Evolutionary conservation across 2,888 invertebrate species (phyloP).

Genomic region (Sphecodes monilicornis): DNA sequence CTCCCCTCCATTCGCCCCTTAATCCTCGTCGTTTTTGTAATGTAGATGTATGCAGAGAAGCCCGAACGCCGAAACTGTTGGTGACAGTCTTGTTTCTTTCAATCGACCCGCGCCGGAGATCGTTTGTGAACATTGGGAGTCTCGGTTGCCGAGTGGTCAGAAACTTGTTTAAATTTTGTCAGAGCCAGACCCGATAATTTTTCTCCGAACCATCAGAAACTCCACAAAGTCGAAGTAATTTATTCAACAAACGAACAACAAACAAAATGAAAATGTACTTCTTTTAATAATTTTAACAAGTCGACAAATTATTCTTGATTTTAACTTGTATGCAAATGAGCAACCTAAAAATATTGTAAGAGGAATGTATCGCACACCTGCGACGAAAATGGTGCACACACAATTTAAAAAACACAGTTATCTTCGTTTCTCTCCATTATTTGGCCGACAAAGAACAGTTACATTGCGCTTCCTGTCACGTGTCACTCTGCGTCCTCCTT

Average conservation of each 20-base stretch:
- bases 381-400: no score
- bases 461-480: background rate
- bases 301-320: no score
- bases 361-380: no score
- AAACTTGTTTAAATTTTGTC: background rate
- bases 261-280: background rate
- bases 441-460: background rate
- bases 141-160: background rate
- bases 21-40: slow-evolving; percentile 50
- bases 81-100: slow-evolving; percentile 5
- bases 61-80: slow-evolving; percentile 12
- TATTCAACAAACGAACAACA: background rate
- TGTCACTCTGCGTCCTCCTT: background rate
- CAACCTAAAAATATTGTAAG: no score
- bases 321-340: no score
- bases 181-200: background rate
- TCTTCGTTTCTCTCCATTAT: no score
- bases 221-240: no score
- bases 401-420: no score
- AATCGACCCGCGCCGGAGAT: background rate
- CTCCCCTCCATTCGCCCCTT: slow-evolving; percentile 29
- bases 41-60: slow-evolving; percentile 27
- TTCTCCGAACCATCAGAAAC: background rate
- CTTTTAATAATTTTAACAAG: background rate
- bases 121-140: background rate